A percentile compares a stretch with the other conserved stretches of the same genome.
Conservation (phyloP, 2,888 invertebrate genomes). For the Lordiphosa andalusiaca region DNA sequence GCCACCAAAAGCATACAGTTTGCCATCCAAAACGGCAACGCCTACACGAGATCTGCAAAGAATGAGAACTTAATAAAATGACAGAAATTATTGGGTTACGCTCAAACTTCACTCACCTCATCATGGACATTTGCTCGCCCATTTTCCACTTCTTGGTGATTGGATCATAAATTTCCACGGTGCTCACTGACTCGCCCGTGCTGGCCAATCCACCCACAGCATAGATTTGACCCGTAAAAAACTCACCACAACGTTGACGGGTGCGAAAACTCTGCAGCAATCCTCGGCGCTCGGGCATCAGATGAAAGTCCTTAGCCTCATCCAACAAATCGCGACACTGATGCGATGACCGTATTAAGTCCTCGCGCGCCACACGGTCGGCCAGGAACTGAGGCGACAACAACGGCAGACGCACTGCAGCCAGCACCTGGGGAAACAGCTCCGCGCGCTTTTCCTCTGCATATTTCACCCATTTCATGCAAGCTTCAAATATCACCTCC, state of each 20-base stretch:
- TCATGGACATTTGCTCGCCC: constrained; percentile 91
- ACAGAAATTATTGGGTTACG: not conserved
- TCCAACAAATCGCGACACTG: constrained; percentile 92
- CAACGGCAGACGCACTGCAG: constrained; percentile 89
- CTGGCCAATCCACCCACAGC: constrained; percentile 93
- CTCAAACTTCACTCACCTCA: constrained; percentile 77
- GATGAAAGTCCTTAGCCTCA: constrained; percentile 92
- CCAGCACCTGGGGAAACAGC: constrained; percentile 86
- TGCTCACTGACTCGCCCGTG: constrained; percentile 90
- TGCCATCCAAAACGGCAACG: constrained; percentile 90
- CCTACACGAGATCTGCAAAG: constrained; percentile 87
- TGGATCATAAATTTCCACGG: constrained; percentile 92
- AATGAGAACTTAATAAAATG: not conserved
- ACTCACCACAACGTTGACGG: constrained; percentile 87
- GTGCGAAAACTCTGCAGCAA: constrained; percentile 87
- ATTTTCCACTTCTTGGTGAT: constrained; percentile 86
- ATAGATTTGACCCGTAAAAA: constrained; percentile 89
- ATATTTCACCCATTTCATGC: constrained; percentile 89
- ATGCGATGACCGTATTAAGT: constrained; percentile 87
- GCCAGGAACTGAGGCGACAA: constrained; percentile 90
- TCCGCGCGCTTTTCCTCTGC: constrained; percentile 83
- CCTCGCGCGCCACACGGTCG: constrained; percentile 89
- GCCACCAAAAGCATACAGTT: constrained; percentile 90
- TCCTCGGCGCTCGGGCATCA: constrained; percentile 91
- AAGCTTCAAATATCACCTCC: constrained; percentile 92